Evolutionary conservation across 2,797 vertebrate species (phyloP).

Genomic region (Mus spretus): DNA sequence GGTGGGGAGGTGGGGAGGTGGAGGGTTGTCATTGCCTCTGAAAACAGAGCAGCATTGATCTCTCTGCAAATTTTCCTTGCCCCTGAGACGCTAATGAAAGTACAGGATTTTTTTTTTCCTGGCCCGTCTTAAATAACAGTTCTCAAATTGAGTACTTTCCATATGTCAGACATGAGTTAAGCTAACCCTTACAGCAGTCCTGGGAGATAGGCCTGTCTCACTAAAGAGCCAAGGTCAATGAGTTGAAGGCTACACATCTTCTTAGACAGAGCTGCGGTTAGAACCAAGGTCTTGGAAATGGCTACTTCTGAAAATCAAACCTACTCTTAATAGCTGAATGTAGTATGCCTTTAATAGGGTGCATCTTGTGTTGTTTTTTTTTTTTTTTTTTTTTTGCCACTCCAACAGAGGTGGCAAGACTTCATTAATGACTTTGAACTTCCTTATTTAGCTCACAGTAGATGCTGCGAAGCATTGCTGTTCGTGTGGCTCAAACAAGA

Average conservation of each 20-base stretch:
- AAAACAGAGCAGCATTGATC: slow-evolving; percentile 28
- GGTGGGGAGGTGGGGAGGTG: too few species aligned
- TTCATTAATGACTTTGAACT: slow-evolving; percentile 29
- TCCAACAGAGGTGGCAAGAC: neutral
- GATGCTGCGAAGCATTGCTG: neutral
- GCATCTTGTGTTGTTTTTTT: neutral
- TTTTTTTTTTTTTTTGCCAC: neutral
- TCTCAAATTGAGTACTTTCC: slow-evolving; percentile 16
- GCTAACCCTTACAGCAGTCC: neutral
- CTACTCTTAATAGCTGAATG: neutral
- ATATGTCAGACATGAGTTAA: neutral
- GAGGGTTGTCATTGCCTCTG: neutral
- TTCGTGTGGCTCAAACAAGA: neutral
- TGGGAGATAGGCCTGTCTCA: neutral
- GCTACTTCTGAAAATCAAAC: neutral
- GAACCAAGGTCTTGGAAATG: neutral
- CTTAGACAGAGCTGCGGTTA: slow-evolving; percentile 26
- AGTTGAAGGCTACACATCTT: neutral
- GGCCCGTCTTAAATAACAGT: slow-evolving; percentile 16
- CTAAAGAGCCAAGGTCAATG: slow-evolving; percentile 1
- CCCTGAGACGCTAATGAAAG: neutral
- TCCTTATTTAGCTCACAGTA: neutral
- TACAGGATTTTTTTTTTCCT: neutral
- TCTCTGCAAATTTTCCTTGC: slow-evolving; percentile 38
- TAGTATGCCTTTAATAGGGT: neutral